phyloP scores from a whole-genome alignment of 2,888 invertebrate genomes.

The Unio delphinus region DNA sequence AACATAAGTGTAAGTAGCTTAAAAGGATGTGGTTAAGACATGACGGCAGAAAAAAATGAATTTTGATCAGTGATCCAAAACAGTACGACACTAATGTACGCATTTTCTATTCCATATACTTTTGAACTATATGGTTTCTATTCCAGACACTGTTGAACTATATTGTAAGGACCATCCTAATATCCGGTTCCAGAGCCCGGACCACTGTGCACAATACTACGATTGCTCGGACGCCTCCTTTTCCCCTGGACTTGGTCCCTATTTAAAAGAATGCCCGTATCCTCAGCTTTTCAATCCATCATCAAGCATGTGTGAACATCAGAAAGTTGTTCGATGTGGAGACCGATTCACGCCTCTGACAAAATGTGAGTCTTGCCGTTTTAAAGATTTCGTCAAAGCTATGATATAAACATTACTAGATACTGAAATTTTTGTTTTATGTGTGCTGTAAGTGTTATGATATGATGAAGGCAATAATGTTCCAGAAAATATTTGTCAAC shows the following conservation, averaged over 20 bases:
- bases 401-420: too few species aligned
- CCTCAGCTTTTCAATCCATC: constrained; percentile 46
- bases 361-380: constrained; percentile 37
- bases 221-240: constrained; percentile 45
- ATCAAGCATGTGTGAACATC: constrained; percentile 39
- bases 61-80: too few species aligned
- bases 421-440: too few species aligned
- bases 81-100: too few species aligned
- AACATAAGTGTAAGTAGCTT: too few species aligned
- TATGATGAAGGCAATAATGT: too few species aligned
- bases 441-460: too few species aligned
- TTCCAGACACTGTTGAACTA: constrained; percentile 37
- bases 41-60: too few species aligned
- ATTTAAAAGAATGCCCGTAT: constrained; percentile 52
- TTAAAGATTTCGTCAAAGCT: too few species aligned
- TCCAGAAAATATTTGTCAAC: too few species aligned
- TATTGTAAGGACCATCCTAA: constrained; percentile 44
- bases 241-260: constrained; percentile 33
- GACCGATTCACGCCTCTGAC: constrained; percentile 37
- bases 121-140: not conserved
- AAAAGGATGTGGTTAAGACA: too few species aligned
- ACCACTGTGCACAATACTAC: constrained; percentile 54
- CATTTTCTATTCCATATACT: too few species aligned
- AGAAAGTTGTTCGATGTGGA: constrained; percentile 31
- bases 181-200: constrained; percentile 42